Evolutionary conservation across 2,888 invertebrate species (phyloP).

Genomic region (Danaus chrysippus): DNA sequence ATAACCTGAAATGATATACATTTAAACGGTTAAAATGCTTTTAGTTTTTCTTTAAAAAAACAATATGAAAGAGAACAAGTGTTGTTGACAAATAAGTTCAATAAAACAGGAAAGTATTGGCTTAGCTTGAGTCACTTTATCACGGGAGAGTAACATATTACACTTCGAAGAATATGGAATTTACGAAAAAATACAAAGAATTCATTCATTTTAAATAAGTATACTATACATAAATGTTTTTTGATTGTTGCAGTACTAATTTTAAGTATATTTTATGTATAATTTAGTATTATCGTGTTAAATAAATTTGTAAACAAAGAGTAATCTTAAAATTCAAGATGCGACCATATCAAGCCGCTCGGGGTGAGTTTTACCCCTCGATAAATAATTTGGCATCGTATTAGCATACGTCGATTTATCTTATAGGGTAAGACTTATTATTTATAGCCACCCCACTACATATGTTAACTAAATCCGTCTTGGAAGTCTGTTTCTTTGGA

Average conservation of each 20-base stretch:
- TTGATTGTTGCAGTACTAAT: too few species aligned
- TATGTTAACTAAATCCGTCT: constrained; percentile 70
- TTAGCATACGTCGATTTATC: constrained; percentile 79
- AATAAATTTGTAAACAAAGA: neutral
- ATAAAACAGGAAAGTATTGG: constrained; percentile 60
- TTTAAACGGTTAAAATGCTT: too few species aligned
- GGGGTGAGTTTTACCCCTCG: constrained; percentile 53
- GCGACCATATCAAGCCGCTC: constrained; percentile 12
- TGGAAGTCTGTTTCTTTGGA: constrained; percentile 21
- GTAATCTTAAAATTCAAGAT: neutral
- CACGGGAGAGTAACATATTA: constrained; percentile 38
- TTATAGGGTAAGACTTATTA: constrained; percentile 69
- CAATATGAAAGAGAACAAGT: neutral
- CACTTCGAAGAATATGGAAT: constrained; percentile 2
- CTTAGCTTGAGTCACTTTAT: constrained; percentile 57
- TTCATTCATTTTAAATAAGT: constrained; percentile 3
- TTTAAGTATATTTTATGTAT: too few species aligned
- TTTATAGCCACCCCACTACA: constrained; percentile 68
- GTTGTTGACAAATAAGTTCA: constrained; percentile 55
- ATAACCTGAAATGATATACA: too few species aligned
- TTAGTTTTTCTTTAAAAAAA: neutral
- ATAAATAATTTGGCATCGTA: constrained; percentile 75
- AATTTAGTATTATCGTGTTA: neutral
- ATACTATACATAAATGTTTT: neutral
- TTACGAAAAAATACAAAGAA: constrained; percentile 6